phyloP scores from a whole-genome alignment of 2,888 invertebrate species.

The Bursaphelenchus okinawaensis region DNA sequence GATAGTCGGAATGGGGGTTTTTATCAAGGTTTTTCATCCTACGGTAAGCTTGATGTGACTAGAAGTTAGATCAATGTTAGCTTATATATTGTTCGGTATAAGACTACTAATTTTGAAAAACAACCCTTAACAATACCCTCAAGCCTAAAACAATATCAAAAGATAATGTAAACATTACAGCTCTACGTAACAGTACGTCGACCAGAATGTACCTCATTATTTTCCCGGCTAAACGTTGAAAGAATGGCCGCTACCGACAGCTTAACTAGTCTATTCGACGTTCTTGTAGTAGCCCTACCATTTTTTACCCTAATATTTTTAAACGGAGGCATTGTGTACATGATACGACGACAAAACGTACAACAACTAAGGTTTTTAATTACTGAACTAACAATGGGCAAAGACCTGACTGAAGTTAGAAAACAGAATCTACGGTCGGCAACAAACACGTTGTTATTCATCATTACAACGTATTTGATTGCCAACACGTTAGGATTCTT shows the following conservation, averaged over 20 bases:
- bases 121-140: too few relatives aligned
- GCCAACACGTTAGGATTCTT: slow-evolving; percentile 49
- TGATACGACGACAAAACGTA: slow-evolving; percentile 52
- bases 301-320: slow-evolving; percentile 53
- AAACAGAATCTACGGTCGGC: slow-evolving; percentile 44
- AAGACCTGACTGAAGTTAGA: slow-evolving; percentile 51
- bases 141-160: too few relatives aligned
- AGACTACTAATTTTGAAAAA: too few relatives aligned
- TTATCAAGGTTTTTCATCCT: slow-evolving; percentile 46
- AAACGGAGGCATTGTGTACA: slow-evolving; percentile 55
- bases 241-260: slow-evolving; percentile 3
- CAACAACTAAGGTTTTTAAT: slow-evolving; percentile 55
- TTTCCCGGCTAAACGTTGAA: slow-evolving; percentile 13
- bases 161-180: too few relatives aligned
- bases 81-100: too few relatives aligned
- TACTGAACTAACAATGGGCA: slow-evolving; percentile 53
- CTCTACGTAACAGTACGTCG: neutral
- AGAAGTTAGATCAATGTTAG: too few relatives aligned
- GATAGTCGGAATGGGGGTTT: slow-evolving; percentile 34
- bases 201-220: neutral
- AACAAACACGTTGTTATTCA: slow-evolving; percentile 49
- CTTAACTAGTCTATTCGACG: neutral
- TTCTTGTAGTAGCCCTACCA: slow-evolving; percentile 45
- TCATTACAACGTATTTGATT: slow-evolving; percentile 52
- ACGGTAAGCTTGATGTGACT: too few relatives aligned